Evolutionary conservation across 2,797 vertebrate species (phyloP).

Genomic region (Pseudomugil gertrudae): DNA sequence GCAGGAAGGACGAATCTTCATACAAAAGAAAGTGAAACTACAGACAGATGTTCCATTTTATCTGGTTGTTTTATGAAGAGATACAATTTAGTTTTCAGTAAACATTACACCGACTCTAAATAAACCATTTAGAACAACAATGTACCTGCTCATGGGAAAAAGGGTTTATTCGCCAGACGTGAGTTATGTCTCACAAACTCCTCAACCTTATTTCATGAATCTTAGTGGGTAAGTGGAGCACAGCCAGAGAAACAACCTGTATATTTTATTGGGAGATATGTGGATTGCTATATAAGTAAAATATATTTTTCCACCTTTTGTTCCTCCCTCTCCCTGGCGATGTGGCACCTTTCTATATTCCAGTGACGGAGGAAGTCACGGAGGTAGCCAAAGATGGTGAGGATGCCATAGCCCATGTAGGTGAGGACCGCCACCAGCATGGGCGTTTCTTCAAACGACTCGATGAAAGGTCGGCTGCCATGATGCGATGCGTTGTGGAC

Average conservation of each 20-base stretch:
- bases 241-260: not conserved
- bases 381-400: conserved; percentile 97
- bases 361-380: conserved; percentile 94
- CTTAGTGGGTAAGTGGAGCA: not conserved
- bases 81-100: too few species aligned
- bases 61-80: too few species aligned
- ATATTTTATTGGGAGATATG: not conserved
- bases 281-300: fast-evolving
- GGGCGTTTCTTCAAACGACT: conserved; percentile 95
- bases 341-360: conserved; percentile 94
- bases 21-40: too few species aligned
- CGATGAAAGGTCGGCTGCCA: conserved; percentile 88
- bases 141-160: too few species aligned
- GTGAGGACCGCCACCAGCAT: conserved; percentile 96
- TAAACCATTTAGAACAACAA: too few species aligned
- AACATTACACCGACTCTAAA: too few species aligned
- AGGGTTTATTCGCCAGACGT: not conserved
- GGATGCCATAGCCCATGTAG: conserved; percentile 95
- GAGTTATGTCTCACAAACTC: not conserved
- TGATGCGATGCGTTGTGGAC: conserved; percentile 27
- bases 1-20: too few species aligned
- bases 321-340: conserved; percentile 91
- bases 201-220: not conserved
- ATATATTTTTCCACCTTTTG: conserved; percentile 88
- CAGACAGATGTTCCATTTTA: too few species aligned